These are phyloP conservation scores for Oncorhynchus masou DNA, from an alignment of 2,113 vertebrate species.

Conservation along the genomic window DNA sequence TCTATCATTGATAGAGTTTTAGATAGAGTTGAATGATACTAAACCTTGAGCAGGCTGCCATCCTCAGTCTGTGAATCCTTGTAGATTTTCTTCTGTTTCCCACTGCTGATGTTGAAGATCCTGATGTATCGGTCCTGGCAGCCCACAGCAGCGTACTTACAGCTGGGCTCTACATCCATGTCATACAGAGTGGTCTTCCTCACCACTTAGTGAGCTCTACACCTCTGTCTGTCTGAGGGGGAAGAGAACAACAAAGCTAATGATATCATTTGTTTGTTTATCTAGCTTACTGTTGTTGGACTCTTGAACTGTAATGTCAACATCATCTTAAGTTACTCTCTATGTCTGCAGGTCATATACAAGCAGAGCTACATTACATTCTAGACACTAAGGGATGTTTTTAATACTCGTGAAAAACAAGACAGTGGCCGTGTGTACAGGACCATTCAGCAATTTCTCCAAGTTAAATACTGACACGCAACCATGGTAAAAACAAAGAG, in stretches of 20 bases:
- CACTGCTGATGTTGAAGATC: constrained; percentile 94
- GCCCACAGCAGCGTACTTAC: constrained; percentile 91
- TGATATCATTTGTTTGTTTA: too few species aligned
- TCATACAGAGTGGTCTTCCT: constrained; percentile 89
- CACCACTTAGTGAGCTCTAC: constrained; percentile 88
- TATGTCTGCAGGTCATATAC: too few species aligned
- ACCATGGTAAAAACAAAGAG: not conserved
- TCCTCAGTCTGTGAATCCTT: constrained; percentile 89
- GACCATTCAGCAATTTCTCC: too few species aligned
- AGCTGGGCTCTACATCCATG: constrained; percentile 89
- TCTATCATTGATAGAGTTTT: too few species aligned
- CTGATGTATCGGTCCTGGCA: constrained; percentile 96
- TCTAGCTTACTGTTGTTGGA: too few species aligned
- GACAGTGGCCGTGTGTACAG: too few species aligned
- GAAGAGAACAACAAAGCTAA: not conserved
- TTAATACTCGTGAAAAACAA: too few species aligned
- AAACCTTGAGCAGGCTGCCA: constrained; percentile 90
- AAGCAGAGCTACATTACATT: too few species aligned
- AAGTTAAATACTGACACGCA: too few species aligned
- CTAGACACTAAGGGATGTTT: not conserved
- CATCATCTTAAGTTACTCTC: too few species aligned
- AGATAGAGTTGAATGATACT: too few species aligned
- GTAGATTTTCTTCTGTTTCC: constrained; percentile 77
- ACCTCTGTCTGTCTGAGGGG: constrained; percentile 78
- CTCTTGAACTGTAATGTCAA: too few species aligned